These are phyloP conservation scores for Bombus haemorrhoidalis DNA, from an alignment of 1,140 invertebrate species.

Conservation along the genomic window DNA sequence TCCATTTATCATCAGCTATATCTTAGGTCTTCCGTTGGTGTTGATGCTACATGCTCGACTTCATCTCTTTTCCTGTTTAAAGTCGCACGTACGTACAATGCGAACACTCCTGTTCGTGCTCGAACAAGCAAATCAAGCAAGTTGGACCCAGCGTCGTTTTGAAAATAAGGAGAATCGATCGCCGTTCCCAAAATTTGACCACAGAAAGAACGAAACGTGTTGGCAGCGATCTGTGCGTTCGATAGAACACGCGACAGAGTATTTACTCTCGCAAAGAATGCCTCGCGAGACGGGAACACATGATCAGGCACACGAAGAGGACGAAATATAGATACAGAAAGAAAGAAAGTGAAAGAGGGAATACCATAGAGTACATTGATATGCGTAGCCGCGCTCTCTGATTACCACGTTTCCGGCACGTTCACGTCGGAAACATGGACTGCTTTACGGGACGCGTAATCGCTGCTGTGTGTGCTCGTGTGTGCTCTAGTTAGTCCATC, in stretches of 20 bases:
- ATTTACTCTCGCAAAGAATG: neutral
- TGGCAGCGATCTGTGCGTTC: too few species aligned
- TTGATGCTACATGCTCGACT: too few species aligned
- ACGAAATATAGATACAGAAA: neutral
- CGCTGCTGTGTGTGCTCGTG: slow-evolving; percentile 39
- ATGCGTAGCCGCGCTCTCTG: neutral
- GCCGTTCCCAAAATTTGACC: neutral
- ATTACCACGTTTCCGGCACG: neutral
- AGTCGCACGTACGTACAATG: neutral
- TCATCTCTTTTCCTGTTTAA: too few species aligned
- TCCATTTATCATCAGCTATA: neutral
- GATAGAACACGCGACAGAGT: neutral
- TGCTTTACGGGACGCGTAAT: slow-evolving; percentile 23
- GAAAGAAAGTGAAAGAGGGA: neutral
- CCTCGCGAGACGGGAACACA: neutral
- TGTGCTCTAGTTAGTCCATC: slow-evolving; percentile 13
- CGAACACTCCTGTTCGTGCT: too few species aligned
- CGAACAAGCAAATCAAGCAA: neutral
- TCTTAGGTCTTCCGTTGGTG: too few species aligned
- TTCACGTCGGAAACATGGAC: neutral
- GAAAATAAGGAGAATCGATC: neutral
- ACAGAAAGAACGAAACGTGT: too few species aligned
- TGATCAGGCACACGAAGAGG: neutral
- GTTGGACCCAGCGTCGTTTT: neutral
- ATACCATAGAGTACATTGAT: neutral